Base-by-base conservation (phyloP, 2,797 vertebrate genomes). In the Dermochelys coriacea region DNA sequence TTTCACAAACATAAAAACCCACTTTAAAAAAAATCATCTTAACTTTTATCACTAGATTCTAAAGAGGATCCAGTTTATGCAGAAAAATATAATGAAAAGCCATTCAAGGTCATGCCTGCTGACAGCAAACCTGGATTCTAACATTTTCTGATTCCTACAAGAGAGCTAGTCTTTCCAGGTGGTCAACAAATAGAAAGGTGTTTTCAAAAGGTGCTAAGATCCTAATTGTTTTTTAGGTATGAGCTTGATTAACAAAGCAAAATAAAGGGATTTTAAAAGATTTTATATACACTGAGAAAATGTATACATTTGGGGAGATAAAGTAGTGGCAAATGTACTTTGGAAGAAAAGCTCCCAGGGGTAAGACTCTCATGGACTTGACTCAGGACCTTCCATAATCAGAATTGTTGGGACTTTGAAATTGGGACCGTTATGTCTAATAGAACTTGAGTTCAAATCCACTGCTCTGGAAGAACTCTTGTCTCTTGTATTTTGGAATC, bases 401-500 rank as follows among this genome's bases (percentile, higher is more conserved):
- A 93, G 84, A 21, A 80, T 87, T 79, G 50, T 64, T 47, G 41
- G 74, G 84, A 93, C 88, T 88, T 45, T 31, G 71, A 84, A 91
- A 94, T 93, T 85, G 92, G 84, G 85, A 91, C 79, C 50, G 95
- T 89, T 91, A 91, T 89, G 71, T 80, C 77, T 96, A 93, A 79
- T 0, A 86, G 85, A 91, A 93, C 90, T 94, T 84, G 85, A 90
- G 57, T 91, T 31, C 9, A 92, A 95, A 91, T 84, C 87, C 93
- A 3, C 4, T 94, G 86, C 88, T 95, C 49, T 51, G 34, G n/a
- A 52, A 68, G 34, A 77, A 45, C 61, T 41, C 86, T 85, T 47
- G 27, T 94, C 84, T 90, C 89, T 95, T 96, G 86, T 89, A 93
- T 89, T 92, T 97, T 95, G 92, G 94, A 95, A 91, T 87, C 90